Percentiles rank a stretch among this genome's conserved stretches.
phyloP scores from a whole-genome alignment of 2,888 invertebrate species.

The Hoplodrina ambigua region DNA sequence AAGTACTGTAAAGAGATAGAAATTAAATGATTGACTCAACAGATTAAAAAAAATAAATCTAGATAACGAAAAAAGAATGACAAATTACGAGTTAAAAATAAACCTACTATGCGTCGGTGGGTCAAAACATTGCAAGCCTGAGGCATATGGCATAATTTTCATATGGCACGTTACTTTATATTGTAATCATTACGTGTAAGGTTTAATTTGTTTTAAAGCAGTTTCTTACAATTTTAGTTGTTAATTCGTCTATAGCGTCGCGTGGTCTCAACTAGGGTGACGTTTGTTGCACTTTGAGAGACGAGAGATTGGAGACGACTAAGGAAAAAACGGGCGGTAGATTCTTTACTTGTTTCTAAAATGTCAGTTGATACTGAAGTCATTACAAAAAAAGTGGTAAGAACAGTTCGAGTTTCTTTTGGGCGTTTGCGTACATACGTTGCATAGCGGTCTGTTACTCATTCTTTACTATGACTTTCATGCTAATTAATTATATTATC shows the following conservation, averaged over 20 bases:
- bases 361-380: too few species aligned
- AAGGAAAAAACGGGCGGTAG: too few species aligned
- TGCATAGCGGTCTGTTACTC: slow-evolving; percentile 41
- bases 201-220: too few species aligned
- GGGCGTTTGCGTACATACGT: background rate
- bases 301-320: too few species aligned
- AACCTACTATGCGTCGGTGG: slow-evolving; percentile 38
- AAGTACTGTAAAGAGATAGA: slow-evolving; percentile 2
- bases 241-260: too few species aligned
- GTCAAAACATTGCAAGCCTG: slow-evolving; percentile 43
- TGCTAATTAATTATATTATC: slow-evolving; percentile 43
- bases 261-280: too few species aligned
- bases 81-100: slow-evolving; percentile 5
- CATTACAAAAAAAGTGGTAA: too few species aligned
- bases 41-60: slow-evolving; percentile 20
- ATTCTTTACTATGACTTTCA: slow-evolving; percentile 38
- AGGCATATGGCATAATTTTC: slow-evolving; percentile 24
- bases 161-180: slow-evolving; percentile 33
- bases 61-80: slow-evolving; percentile 18
- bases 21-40: slow-evolving; percentile 8
- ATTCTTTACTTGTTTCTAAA: too few species aligned
- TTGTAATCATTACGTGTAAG: slow-evolving; percentile 18
- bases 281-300: too few species aligned
- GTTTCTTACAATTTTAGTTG: too few species aligned
- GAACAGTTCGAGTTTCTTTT: too few species aligned